Conservation (phyloP, 2,888 invertebrate species). For the Scaptomyza reducta region DNA sequence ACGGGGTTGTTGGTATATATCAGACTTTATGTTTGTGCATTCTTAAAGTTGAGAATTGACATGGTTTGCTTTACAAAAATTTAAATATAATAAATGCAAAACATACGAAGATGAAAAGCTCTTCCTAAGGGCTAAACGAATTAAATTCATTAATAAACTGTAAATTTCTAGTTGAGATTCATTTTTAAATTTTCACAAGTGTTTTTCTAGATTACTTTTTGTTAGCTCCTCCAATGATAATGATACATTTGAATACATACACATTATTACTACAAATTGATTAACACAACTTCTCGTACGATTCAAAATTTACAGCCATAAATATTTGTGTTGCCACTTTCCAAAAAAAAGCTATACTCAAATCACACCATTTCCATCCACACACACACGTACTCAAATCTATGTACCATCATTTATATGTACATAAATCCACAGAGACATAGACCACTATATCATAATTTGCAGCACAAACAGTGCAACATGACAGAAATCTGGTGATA, state of each 20-base stretch:
- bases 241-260: too few species aligned
- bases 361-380: slow-evolving; percentile 16
- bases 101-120: too few species aligned
- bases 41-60: too few species aligned
- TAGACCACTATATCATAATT: slow-evolving; percentile 52
- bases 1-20: background rate
- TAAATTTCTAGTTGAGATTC: background rate
- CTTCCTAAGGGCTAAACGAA: too few species aligned
- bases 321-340: slow-evolving; percentile 36
- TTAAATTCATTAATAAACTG: background rate
- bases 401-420: background rate
- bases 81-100: too few species aligned
- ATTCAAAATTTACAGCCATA: slow-evolving; percentile 22
- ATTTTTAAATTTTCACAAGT: background rate
- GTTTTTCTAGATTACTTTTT: too few species aligned
- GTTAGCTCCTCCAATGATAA: background rate
- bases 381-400: background rate
- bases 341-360: slow-evolving; percentile 42
- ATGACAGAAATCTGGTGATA: slow-evolving; percentile 33
- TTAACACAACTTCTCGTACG: slow-evolving; percentile 19
- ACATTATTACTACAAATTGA: background rate
- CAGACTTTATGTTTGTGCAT: too few species aligned
- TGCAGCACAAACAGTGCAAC: slow-evolving; percentile 37
- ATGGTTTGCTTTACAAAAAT: too few species aligned
- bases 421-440: slow-evolving; percentile 6